phyloP scores from a whole-genome alignment of 2,113 vertebrate genomes.

The Labrus mixtus region DNA sequence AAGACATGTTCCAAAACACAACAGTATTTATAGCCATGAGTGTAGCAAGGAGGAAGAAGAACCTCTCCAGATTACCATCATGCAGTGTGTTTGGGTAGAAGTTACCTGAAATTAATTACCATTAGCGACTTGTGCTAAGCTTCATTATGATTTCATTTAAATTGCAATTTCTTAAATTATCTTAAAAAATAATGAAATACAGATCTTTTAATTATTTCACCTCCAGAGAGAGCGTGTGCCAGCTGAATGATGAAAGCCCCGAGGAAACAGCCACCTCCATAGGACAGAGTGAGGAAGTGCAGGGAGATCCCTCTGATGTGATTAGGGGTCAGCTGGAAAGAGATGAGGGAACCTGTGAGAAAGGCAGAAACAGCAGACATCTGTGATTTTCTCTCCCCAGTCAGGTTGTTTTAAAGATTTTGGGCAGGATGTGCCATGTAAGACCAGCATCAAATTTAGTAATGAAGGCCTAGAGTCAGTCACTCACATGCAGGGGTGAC shows the following conservation, averaged over 20 bases:
- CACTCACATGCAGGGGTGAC: constrained; percentile 91
- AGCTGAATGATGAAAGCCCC: constrained; percentile 89
- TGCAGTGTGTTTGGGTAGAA: constrained; percentile 91
- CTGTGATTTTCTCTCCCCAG: neutral
- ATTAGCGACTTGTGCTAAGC: neutral
- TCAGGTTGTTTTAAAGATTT: neutral
- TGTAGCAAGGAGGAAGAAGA: constrained; percentile 91
- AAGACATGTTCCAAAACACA: constrained; percentile 88
- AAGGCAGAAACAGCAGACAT: neutral
- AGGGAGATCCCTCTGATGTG: constrained; percentile 87
- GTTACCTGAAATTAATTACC: constrained; percentile 79
- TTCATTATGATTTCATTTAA: neutral
- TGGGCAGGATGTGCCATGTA: neutral
- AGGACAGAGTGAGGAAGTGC: constrained; percentile 90
- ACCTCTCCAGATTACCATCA: constrained; percentile 91
- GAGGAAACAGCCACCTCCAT: constrained; percentile 89
- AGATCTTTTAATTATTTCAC: constrained; percentile 72
- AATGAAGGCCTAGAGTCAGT: fast-evolving
- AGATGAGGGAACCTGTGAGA: constrained; percentile 87
- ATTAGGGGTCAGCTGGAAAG: constrained; percentile 86
- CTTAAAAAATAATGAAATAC: no score
- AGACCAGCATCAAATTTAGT: neutral
- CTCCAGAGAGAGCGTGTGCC: constrained; percentile 86
- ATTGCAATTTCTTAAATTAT: neutral
- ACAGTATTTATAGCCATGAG: constrained; percentile 88